phyloP scores from a whole-genome alignment of 2,888 invertebrate species.

The Ochropacha duplaris region DNA sequence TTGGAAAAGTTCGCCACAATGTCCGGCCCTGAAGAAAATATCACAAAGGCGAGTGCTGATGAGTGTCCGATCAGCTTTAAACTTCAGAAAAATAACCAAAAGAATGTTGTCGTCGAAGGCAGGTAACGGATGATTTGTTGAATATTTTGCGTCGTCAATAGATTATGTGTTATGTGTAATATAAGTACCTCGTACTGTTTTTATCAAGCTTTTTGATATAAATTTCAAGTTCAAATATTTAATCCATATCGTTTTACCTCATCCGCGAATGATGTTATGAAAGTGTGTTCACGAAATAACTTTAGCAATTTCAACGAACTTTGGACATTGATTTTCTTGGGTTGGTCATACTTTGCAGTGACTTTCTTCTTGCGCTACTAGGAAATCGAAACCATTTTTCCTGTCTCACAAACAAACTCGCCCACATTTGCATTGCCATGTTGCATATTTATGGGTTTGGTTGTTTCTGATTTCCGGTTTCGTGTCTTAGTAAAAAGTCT shows the following conservation, averaged over 20 bases:
- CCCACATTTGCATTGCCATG: neutral
- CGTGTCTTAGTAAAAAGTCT: conserved; percentile 19
- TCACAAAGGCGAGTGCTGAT: no score
- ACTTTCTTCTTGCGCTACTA: conserved; percentile 21
- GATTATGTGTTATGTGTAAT: conserved; percentile 30
- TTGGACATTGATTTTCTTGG: neutral
- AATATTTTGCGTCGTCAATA: conserved; percentile 30
- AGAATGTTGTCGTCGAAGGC: neutral
- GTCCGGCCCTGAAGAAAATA: no score
- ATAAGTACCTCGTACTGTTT: conserved; percentile 13
- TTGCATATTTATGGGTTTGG: neutral
- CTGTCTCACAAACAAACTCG: neutral
- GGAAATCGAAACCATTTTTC: conserved; percentile 13
- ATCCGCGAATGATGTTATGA: conserved; percentile 17
- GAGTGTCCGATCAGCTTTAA: neutral
- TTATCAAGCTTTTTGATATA: conserved; percentile 1
- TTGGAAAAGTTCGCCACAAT: no score
- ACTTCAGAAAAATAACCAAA: neutral
- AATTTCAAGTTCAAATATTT: conserved; percentile 19
- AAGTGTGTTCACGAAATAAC: conserved; percentile 18
- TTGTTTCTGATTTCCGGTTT: conserved; percentile 14
- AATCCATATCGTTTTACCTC: conserved; percentile 19
- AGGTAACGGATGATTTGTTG: conserved; percentile 20
- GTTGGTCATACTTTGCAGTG: neutral
- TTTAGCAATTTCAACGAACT: conserved; percentile 26